Base-by-base conservation (phyloP, 2,113 vertebrate genomes). In the Bothrops jararaca region DNA sequence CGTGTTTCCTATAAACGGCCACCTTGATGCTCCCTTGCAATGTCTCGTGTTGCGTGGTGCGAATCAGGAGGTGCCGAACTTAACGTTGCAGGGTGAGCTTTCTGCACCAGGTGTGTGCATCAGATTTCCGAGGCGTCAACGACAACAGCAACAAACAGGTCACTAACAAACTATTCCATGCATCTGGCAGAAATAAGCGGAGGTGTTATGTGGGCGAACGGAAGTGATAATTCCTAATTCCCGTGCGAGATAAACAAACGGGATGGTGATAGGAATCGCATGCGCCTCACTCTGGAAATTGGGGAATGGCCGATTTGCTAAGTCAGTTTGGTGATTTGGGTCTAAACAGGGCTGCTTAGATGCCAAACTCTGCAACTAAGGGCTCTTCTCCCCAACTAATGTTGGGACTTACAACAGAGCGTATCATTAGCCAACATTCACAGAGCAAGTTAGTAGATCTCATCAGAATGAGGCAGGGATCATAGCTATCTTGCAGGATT, bases 131-230 rank as follows among this genome's bases (percentile, higher is more conserved):
- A 91, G 93, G 42, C 54, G 86, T 85, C 90, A 92, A 29, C 24
- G 56, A 42, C 34, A 39, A 7, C 6, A 3, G 39, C 15, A 13
- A 20, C 11, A 45, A 18, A 87, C 91, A 90, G 20, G 18, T n/a
- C 58, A 6, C 56, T 88, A 7, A 29, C 94, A 88, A 89, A 89
- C 9, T 58, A 95, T 94, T 95, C 94, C 1, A 2, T 93, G 91
- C 64, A 90, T 92, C 53, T 26, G 50, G 87, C 11, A 95, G 80
- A 90, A 91, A 94, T 95, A 96, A 95, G 93, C 92, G 92, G 91
- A 90, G 52, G 34, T 64, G 74, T 42, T 92, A 26, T 88, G 54
- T 56, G 23, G 0, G 2, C 90, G 87, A 90, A 89, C 69, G 39
- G 93, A 95, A 91, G 39, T 11, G 88, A 94, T 90, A 87, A 93